phyloP scores from a whole-genome alignment of 1,140 invertebrate species.

The Diploscapter pachys region DNA sequence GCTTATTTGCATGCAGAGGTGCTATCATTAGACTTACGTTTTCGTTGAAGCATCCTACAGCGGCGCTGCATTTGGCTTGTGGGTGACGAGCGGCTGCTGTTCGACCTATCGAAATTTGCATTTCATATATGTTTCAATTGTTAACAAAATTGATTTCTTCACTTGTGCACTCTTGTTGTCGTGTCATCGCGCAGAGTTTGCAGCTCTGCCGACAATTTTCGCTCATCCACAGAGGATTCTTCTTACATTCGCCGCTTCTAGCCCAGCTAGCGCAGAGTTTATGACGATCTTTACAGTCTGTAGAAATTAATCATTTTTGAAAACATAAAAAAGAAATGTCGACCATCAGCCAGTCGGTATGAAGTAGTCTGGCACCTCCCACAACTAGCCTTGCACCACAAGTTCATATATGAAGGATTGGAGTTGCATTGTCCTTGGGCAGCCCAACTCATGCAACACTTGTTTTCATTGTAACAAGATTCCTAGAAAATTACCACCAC shows the following conservation, averaged over 20 bases:
- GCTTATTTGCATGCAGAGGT: no score
- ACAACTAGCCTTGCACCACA: slow-evolving; percentile 37
- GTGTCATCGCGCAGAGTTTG: slow-evolving; percentile 20
- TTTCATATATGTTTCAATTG: no score
- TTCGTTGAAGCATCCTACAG: slow-evolving; percentile 32
- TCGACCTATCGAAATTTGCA: no score
- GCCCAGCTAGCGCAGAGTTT: slow-evolving; percentile 30
- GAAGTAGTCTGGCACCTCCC: slow-evolving; percentile 8
- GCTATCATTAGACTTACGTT: slow-evolving; percentile 3
- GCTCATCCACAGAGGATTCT: slow-evolving; percentile 39
- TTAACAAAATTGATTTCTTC: no score
- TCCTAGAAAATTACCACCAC: slow-evolving; percentile 2
- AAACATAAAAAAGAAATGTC: slow-evolving; percentile 17
- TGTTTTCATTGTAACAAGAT: slow-evolving; percentile 37
- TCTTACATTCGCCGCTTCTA: slow-evolving; percentile 31
- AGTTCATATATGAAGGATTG: slow-evolving; percentile 37
- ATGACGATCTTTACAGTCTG: slow-evolving; percentile 40
- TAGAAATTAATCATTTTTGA: slow-evolving; percentile 11
- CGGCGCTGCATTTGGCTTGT: no score
- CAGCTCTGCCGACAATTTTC: slow-evolving; percentile 38
- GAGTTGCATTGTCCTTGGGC: slow-evolving; percentile 31
- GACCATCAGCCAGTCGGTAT: slow-evolving; percentile 9
- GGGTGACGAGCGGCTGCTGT: no score
- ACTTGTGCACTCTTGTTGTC: slow-evolving; percentile 21
- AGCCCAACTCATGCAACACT: slow-evolving; percentile 34